Conservation (phyloP, 2,888 invertebrate genomes). For the Desoria tigrina region DNA sequence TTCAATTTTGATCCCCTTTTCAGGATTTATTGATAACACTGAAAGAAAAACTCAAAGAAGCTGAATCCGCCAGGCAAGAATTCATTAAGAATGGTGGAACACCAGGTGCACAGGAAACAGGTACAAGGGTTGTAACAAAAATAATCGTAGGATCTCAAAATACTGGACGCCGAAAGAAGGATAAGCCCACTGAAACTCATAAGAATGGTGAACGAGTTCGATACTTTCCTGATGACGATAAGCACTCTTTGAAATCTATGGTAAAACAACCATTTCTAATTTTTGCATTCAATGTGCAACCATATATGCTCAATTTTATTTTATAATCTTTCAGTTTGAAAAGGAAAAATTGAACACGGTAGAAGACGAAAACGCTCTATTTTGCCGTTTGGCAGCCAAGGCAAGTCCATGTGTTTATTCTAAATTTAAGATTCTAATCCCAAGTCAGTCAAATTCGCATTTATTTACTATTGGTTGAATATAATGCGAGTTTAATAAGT, state of each 20-base stretch:
- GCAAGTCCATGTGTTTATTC: constrained; percentile 52
- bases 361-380: constrained; percentile 77
- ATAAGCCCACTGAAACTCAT: constrained; percentile 66
- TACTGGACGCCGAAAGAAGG: constrained; percentile 31
- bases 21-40: constrained; percentile 68
- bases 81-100: constrained; percentile 41
- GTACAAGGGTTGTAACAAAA: constrained; percentile 46
- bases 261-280: constrained; percentile 53
- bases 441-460: constrained; percentile 14
- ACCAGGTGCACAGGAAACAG: not conserved
- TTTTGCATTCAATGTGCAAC: constrained; percentile 1
- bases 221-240: constrained; percentile 89
- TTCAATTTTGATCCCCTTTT: constrained; percentile 27
- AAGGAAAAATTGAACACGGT: constrained; percentile 76
- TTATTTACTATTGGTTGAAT: constrained; percentile 9
- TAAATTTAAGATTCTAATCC: constrained; percentile 11
- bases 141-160: constrained; percentile 32
- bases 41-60: constrained; percentile 63
- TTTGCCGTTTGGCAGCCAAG: constrained; percentile 71
- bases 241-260: constrained; percentile 80
- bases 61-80: constrained; percentile 50
- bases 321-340: constrained; percentile 57
- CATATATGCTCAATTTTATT: not conserved
- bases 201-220: constrained; percentile 70
- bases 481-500: too few relatives aligned